Evolutionary conservation across 2,888 invertebrate species (phyloP).

Genomic region (Andrena dorsata): DNA sequence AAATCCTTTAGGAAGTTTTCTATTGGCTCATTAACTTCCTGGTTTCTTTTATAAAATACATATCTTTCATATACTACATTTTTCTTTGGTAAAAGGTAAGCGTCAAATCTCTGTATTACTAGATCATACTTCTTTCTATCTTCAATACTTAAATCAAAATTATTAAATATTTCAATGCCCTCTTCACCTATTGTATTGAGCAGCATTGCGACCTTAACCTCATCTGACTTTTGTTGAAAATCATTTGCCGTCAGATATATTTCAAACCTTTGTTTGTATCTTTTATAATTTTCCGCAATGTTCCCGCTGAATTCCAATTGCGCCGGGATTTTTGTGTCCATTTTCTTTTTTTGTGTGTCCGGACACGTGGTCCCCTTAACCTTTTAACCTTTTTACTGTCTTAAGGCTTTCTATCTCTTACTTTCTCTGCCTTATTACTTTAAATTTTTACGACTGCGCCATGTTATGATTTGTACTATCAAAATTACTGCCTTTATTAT

Average conservation of each 20-base stretch:
- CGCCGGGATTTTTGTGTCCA: neutral
- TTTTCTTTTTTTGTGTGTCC: neutral
- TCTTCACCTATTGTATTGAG: conserved; percentile 13
- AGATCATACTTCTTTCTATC: neutral
- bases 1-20: neutral
- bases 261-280: conserved; percentile 24
- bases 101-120: neutral
- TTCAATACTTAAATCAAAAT: neutral
- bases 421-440: neutral
- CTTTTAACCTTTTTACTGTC: neutral
- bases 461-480: neutral
- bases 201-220: conserved; percentile 1
- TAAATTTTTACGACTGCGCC: neutral
- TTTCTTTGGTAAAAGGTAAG: neutral
- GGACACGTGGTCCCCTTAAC: neutral
- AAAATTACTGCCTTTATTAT: no score
- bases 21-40: neutral
- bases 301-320: neutral
- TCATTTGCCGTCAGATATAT: conserved; percentile 8
- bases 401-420: neutral
- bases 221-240: neutral
- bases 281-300: neutral
- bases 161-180: conserved; percentile 3
- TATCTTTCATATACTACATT: conserved; percentile 5
- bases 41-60: neutral